A percentile compares a stretch with the other conserved stretches of the same genome.
These are phyloP conservation scores for Drosophila orosa DNA, from an alignment of 1,140 invertebrate species.

Conservation along the genomic window DNA sequence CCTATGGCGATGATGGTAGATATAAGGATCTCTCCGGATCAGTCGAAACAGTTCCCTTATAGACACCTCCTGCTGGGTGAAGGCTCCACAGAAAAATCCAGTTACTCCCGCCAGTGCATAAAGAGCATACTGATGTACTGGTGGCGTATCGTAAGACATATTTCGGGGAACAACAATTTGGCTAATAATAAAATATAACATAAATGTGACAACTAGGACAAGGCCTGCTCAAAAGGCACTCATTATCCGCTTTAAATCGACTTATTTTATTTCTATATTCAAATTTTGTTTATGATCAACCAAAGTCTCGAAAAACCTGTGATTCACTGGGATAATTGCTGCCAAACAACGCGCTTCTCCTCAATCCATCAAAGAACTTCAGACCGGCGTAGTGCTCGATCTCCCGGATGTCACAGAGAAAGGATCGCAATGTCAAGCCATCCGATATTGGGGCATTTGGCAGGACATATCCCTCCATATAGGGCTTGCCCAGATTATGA, in stretches of 20 bases:
- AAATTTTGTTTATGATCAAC: not conserved
- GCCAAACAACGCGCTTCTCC: conserved; percentile 80
- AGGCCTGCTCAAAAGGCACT: not conserved
- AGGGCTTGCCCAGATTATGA: conserved; percentile 87
- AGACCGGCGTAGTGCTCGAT: conserved; percentile 96
- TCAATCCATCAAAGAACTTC: conserved; percentile 93
- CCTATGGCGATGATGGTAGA: conserved; percentile 59
- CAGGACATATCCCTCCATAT: conserved; percentile 97
- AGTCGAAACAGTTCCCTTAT: conserved; percentile 45
- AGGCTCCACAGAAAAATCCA: conserved; percentile 63
- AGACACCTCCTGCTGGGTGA: conserved; percentile 60
- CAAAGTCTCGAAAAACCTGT: conserved; percentile 64
- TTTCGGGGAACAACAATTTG: conserved; percentile 38
- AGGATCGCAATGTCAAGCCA: conserved; percentile 88
- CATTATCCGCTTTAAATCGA: not conserved
- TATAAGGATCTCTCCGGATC: conserved; percentile 53
- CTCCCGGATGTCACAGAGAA: conserved; percentile 93
- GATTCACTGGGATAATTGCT: conserved; percentile 67
- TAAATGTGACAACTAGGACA: not conserved
- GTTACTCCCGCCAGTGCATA: conserved; percentile 53
- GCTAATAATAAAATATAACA: too few relatives aligned
- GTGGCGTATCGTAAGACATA: conserved; percentile 50
- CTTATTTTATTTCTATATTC: not conserved
- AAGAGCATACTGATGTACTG: conserved; percentile 41
- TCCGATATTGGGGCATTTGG: conserved; percentile 94